Percentiles rank a stretch among this genome's conserved stretches.
These are phyloP conservation scores for Salvelinus namaycush DNA, from an alignment of 2,113 vertebrate genomes.

Conservation along the genomic window DNA sequence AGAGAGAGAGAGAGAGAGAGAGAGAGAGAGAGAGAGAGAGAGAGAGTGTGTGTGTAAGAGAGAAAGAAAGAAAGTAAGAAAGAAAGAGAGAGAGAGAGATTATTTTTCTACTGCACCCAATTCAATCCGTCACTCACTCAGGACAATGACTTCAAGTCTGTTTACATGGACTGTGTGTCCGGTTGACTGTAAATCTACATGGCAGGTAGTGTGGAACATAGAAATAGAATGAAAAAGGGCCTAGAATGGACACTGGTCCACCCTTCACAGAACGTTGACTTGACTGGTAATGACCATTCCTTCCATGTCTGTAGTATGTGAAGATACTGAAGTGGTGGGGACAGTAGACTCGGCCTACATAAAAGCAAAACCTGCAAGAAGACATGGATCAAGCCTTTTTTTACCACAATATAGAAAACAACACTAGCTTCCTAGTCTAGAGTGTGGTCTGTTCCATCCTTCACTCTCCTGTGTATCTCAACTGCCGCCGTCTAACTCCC, in stretches of 20 bases:
- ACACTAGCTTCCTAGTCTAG: not conserved
- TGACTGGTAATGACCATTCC: too few relatives aligned
- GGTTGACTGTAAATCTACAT: not conserved
- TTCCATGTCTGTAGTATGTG: not conserved
- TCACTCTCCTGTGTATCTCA: not conserved
- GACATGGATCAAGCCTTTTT: not conserved
- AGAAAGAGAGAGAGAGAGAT: not conserved
- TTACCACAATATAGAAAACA: not conserved
- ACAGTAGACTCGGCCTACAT: not conserved
- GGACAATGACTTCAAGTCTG: conserved; percentile 4
- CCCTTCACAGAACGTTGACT: too few relatives aligned
- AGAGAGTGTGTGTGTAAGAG: too few relatives aligned
- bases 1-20: too few relatives aligned
- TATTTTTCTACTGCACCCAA: conserved; percentile 34
- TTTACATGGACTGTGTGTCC: not conserved
- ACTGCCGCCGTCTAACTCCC: not conserved
- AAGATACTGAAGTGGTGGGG: not conserved
- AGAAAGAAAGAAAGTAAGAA: too few relatives aligned
- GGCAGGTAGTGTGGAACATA: too few relatives aligned
- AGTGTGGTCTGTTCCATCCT: not conserved
- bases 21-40: too few relatives aligned
- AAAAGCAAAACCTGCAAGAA: not conserved
- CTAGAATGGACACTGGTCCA: too few relatives aligned
- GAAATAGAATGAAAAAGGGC: too few relatives aligned
- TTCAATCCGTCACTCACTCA: conserved; percentile 22